These are phyloP conservation scores for Eurypyga helias DNA, from an alignment of 2,113 vertebrate species.

Conservation along the genomic window DNA sequence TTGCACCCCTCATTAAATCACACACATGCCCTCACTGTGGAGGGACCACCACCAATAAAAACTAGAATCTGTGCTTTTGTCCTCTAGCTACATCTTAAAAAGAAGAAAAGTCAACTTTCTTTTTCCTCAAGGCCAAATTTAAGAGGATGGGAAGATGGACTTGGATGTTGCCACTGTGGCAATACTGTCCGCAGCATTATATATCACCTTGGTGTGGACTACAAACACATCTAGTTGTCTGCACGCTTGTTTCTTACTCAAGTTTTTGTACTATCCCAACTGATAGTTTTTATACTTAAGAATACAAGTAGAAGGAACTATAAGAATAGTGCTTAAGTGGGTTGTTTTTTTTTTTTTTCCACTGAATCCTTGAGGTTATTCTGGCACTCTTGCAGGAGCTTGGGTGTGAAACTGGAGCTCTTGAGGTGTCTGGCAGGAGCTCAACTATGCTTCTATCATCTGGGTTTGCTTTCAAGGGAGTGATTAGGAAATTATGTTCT, in stretches of 20 bases:
- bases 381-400: not conserved
- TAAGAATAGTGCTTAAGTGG: not conserved
- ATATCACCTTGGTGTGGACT: not conserved
- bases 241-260: not conserved
- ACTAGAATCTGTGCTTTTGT: not conserved
- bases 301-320: not conserved
- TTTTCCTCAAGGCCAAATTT: not conserved
- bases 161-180: not conserved
- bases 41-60: not conserved
- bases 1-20: not conserved
- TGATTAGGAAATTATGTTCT: conserved; percentile 57
- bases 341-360: not conserved
- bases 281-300: not conserved
- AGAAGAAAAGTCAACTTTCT: not conserved
- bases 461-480: conserved; percentile 52
- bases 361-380: not conserved
- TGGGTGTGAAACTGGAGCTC: conserved; percentile 42
- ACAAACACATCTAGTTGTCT: not conserved
- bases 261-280: not conserved
- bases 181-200: not conserved
- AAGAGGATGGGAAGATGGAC: not conserved
- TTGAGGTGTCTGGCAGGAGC: conserved; percentile 40
- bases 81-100: not conserved
- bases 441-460: conserved; percentile 52
- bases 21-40: not conserved